Evolutionary conservation across 2,797 vertebrate species (phyloP).

Genomic region (Potorous gilbertii): DNA sequence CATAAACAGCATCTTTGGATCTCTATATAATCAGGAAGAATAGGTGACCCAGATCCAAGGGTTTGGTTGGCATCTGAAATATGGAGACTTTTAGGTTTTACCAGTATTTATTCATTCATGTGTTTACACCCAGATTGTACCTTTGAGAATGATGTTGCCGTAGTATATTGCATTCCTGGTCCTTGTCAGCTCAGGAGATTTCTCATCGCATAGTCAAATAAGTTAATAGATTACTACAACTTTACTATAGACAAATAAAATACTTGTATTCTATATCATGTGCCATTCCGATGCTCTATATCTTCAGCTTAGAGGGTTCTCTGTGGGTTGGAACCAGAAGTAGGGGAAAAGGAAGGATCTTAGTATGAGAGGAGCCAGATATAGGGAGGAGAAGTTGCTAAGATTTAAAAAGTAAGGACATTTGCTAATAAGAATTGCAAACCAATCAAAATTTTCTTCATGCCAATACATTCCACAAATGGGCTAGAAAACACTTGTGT

Average conservation of each 20-base stretch:
- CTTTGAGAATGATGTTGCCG: neutral
- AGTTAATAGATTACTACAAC: neutral
- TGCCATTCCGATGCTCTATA: neutral
- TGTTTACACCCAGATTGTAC: neutral
- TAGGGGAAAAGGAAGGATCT: neutral
- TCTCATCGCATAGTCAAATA: neutral
- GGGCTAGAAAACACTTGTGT: neutral
- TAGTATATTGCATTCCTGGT: neutral
- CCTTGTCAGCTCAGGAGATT: neutral
- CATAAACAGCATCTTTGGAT: constrained; percentile 42
- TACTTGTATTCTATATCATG: neutral
- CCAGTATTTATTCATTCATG: neutral
- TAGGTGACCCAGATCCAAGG: constrained; percentile 53
- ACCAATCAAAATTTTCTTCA: neutral
- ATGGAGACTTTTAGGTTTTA: neutral
- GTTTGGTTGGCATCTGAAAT: neutral
- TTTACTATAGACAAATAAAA: neutral
- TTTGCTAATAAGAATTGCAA: neutral
- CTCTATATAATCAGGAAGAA: neutral
- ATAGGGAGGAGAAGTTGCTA: neutral
- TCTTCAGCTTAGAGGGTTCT: neutral
- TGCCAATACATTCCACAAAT: neutral
- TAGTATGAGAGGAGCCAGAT: neutral
- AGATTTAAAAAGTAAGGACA: neutral
- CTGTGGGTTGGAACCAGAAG: neutral